Percentiles rank a stretch among this genome's conserved stretches.
phyloP scores from a whole-genome alignment of 92 coral and sea anemone species.

The Palythoa heliodiscus region DNA sequence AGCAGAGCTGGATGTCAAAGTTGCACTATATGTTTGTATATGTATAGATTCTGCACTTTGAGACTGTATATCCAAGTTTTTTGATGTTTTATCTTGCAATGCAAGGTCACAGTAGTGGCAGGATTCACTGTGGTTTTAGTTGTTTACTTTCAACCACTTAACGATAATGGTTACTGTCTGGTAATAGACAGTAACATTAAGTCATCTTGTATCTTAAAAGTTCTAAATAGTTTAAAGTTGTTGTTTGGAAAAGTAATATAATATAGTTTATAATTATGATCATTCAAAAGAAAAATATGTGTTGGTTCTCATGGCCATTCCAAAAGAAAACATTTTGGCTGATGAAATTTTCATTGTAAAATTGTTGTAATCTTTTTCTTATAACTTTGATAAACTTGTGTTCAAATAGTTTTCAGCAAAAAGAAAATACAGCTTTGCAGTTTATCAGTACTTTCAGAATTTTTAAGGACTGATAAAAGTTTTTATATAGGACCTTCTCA shows the following conservation, averaged over 20 bases:
- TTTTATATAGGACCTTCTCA: no score
- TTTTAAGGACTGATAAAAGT: no score
- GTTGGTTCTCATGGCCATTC: no score
- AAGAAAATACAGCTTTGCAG: no score
- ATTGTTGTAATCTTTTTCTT: no score
- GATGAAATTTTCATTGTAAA: no score
- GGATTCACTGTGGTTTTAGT: constrained; percentile 35
- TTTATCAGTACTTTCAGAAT: no score
- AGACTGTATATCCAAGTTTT: constrained; percentile 19
- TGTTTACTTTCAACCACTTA: not conserved
- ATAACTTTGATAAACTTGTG: no score
- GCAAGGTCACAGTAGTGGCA: constrained; percentile 52
- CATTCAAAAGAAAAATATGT: no score
- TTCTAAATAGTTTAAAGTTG: not conserved
- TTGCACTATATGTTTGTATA: constrained; percentile 16
- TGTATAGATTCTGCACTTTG: constrained; percentile 34
- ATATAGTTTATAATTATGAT: not conserved
- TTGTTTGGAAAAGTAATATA: not conserved
- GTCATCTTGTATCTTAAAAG: not conserved
- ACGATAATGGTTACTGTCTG: constrained; percentile 23
- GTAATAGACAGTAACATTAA: constrained; percentile 39
- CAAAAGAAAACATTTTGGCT: no score
- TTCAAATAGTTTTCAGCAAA: no score
- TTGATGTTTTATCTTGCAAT: constrained; percentile 56
- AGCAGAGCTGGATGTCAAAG: not conserved